Evolutionary conservation across 2,797 vertebrate species (phyloP), one percentile per base, ranked within the genome.

Genomic region (Sebastes oblongus): DNA sequence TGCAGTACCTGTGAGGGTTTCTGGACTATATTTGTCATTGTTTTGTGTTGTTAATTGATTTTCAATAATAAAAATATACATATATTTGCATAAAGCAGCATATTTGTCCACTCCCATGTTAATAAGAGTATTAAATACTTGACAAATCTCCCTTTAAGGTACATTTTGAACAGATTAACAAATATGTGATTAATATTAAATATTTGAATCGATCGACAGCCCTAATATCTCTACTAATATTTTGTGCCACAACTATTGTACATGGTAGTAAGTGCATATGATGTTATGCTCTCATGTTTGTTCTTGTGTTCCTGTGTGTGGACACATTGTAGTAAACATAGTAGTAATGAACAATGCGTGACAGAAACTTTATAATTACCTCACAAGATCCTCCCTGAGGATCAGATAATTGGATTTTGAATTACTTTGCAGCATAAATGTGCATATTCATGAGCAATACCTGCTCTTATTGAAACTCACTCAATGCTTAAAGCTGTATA

Each of bases 361-460:
- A 60, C 39, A 66, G 5, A 67, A 66, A 62, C 22, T 24, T 66
- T 16, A 52, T 61, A 7, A 79, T 61, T 66, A 22, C 55, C 60
- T 55, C 20, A 22, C 25, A 32, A 29, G 34, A 60, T 34, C 32
- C 27, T 66, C 46, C 30, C 34, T 5, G 20, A 78, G 27, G 30
- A 58, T 83, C 13, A 16, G 11, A 62, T 36, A 56, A 86, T 68
- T 12, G 0, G 27, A 52, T 77, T 81, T 68, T 66, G 0, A 77
- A 75, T 52, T 50, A n/a, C 27, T 65, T 5, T 60, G 24, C 72
- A 30, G 25, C 24, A 58, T 22, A 32, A 55, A 54, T 61, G 9
- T 56, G 65, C 69, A 77, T 77, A 52, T 66, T 80, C 67, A 66
- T 58, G 61, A 67, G 56, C 12, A 42, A 46, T 39, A 61, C 1